Percentiles rank a stretch among this genome's conserved stretches.
Evolutionary conservation across 2,888 invertebrate genomes (phyloP).

Genomic region (Eueremaeus valkanovi): DNA sequence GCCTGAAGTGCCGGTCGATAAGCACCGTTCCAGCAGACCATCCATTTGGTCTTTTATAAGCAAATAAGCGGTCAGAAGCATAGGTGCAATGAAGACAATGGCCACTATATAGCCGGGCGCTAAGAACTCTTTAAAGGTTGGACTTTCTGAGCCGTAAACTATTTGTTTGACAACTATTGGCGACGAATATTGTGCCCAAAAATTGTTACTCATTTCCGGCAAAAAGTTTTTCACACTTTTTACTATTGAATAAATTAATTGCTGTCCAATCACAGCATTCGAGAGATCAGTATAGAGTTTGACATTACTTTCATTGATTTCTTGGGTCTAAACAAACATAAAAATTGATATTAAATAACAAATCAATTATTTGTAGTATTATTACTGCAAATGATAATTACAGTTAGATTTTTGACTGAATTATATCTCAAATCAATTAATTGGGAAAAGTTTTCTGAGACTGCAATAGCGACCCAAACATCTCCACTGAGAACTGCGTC

Average conservation of each 20-base stretch:
- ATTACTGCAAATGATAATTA: neutral
- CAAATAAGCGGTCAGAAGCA: conserved; percentile 35
- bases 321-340: neutral
- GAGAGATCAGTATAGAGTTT: conserved; percentile 28
- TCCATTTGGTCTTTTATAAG: conserved; percentile 32
- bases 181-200: conserved; percentile 6
- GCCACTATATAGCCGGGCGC: conserved; percentile 18
- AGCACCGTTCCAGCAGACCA: conserved; percentile 37
- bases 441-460: neutral
- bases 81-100: conserved; percentile 19
- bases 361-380: too few species aligned
- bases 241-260: conserved; percentile 28
- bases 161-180: conserved; percentile 26
- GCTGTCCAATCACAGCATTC: conserved; percentile 33
- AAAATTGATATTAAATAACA: neutral
- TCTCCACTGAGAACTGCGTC: neutral
- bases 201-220: neutral
- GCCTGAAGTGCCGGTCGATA: conserved; percentile 36
- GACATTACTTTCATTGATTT: neutral
- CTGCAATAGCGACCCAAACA: neutral
- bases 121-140: conserved; percentile 16
- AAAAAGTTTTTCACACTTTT: conserved; percentile 10
- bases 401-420: neutral
- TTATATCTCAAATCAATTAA: conserved; percentile 7
- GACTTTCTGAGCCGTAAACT: conserved; percentile 28